Conservation (phyloP, 1,140 invertebrate genomes). For the Tribolium madens region DNA sequence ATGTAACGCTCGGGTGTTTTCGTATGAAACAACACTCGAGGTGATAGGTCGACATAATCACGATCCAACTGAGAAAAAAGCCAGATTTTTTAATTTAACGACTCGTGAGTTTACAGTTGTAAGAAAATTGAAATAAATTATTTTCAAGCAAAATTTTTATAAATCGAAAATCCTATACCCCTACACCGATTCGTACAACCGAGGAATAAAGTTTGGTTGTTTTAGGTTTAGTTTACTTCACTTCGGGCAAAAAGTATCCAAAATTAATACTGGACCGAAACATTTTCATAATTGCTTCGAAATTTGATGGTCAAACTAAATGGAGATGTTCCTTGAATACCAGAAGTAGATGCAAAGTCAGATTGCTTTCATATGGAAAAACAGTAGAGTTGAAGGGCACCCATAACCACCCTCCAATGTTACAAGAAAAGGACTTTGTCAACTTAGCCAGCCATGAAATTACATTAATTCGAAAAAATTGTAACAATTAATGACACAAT, state of each 20-base stretch:
- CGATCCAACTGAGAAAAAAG: no score
- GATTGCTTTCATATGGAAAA: conserved; percentile 48
- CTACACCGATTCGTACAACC: no score
- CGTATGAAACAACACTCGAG: no score
- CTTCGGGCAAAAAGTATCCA: conserved; percentile 52
- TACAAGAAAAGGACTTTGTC: conserved; percentile 37
- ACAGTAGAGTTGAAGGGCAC: conserved; percentile 46
- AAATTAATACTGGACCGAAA: conserved; percentile 47
- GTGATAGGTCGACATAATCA: no score
- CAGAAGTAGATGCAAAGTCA: conserved; percentile 53
- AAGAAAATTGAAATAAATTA: no score
- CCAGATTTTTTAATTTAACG: no score
- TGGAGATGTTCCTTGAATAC: conserved; percentile 56
- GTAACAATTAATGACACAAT: no score
- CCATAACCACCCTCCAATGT: conserved; percentile 54
- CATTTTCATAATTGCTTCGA: conserved; percentile 20
- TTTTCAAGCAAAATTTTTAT: no score
- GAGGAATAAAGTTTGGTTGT: neutral
- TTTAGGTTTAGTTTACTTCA: conserved; percentile 54
- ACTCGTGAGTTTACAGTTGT: no score
- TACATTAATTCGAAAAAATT: neutral
- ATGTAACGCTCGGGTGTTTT: no score
- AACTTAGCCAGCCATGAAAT: neutral
- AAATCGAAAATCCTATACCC: no score
- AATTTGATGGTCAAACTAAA: conserved; percentile 48